Conservation (phyloP, 2,113 vertebrate species). For the Sterna hirundo region DNA sequence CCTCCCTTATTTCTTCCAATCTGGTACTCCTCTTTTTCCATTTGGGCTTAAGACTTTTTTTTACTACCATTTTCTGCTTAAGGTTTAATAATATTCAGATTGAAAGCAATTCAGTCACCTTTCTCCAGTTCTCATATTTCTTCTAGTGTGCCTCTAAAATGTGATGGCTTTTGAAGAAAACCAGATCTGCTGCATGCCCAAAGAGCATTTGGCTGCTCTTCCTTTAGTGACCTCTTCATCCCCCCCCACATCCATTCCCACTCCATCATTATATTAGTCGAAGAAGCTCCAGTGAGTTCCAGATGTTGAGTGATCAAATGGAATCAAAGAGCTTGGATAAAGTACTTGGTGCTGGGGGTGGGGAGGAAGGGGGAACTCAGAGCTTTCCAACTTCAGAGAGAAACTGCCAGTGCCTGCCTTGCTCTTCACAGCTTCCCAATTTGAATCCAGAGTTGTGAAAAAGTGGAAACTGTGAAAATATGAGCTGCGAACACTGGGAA, state of each 20-base stretch:
- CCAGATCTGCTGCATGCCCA: not conserved
- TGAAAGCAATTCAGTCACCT: not conserved
- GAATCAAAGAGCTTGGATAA: not conserved
- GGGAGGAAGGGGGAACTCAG: not conserved
- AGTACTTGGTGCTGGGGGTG: not conserved
- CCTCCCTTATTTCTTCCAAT: not conserved
- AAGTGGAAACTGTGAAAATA: slow-evolving; percentile 50
- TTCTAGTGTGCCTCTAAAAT: not conserved
- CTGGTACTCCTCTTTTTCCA: not conserved
- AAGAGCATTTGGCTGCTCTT: not conserved
- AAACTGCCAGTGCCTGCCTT: not conserved
- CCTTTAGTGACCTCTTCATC: not conserved
- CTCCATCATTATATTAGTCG: not conserved
- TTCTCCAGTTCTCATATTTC: not conserved
- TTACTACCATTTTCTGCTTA: not conserved
- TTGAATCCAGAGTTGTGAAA: slow-evolving; percentile 53
- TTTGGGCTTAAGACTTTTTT: not conserved
- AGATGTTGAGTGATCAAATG: not conserved
- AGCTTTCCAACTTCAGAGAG: not conserved
- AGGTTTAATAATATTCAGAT: not conserved
- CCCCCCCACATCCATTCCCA: not conserved
- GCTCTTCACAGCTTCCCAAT: slow-evolving; percentile 44
- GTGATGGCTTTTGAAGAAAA: not conserved
- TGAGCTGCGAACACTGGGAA: slow-evolving; percentile 33
- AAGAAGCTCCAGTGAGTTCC: not conserved